Base-by-base conservation (phyloP, 1,140 invertebrate genomes). In the Lepidostoma basale region DNA sequence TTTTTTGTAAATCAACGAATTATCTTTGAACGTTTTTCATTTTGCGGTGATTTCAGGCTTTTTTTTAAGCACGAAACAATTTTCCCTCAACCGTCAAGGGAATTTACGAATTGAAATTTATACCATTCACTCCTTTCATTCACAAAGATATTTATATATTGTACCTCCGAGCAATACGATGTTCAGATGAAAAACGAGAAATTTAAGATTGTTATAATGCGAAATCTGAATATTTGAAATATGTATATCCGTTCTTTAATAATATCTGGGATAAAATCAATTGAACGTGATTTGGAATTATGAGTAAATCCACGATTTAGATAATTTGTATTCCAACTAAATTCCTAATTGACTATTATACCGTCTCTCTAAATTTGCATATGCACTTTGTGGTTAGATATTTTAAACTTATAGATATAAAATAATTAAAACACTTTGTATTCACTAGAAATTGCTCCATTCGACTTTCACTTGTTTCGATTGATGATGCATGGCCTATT, bases 91-190 rank as follows among this genome's bases (percentile, higher is more conserved):
- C 45, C 45, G 22, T 23, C 22, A 22, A 23, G 45, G 45, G 22
- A 49, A 49, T 23, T 12, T n/a, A 49, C 45, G 25, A 12, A 49
- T 49, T 49, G 22, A 49, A 49, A 49, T 49, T 49, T 49, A 49
- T 23, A 23, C 22, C 45, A 23, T 49, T 49, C 45, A 23, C 45
- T 23, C 45, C 25, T 49, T 47, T 49, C 45, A 8, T 22, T 22
- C 18, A 49, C 22, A 49, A 49, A 49, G 18, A 49, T 49, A n/a
- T n/a, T n/a, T n/a, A n/a, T 49, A 12, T 49, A 12, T 23, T 49
- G 9, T 23, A 23, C 18, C 45, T 49, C 22, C 25, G 12, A 23
- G 45, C 18, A 23, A 23, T 49, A 5, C 1, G 1, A 36, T 36
- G 23, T 49, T 26, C n/a, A n/a, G 12, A 23, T 10, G 18, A 49